phyloP scores from a whole-genome alignment of 2,797 vertebrate genomes.

The Phylloscopus collybita region DNA sequence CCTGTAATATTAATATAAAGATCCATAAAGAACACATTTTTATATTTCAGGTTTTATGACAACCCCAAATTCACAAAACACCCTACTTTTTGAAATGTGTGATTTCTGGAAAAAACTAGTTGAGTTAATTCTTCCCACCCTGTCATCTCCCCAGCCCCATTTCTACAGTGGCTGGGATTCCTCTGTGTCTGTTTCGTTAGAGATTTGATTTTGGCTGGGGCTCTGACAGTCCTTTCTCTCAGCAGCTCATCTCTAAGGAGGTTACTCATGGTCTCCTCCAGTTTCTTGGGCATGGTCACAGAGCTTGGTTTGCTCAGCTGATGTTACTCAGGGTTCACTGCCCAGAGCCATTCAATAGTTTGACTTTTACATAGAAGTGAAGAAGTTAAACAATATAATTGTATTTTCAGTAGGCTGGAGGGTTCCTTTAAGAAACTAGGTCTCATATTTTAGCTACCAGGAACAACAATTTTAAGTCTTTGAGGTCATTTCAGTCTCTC shows the following conservation, averaged over 20 bases:
- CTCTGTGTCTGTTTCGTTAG: not conserved
- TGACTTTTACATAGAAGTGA: not conserved
- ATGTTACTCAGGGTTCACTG: not conserved
- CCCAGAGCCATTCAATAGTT: not conserved
- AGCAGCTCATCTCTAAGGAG: not conserved
- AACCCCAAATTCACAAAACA: not conserved
- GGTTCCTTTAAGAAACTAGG: not conserved
- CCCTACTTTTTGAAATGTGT: not conserved
- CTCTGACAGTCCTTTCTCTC: not conserved
- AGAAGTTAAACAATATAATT: not conserved
- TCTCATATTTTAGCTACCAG: not conserved
- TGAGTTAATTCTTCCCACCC: not conserved
- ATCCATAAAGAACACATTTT: not conserved
- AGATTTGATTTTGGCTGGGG: not conserved
- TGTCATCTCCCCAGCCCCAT: fast-evolving
- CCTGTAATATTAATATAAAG: not conserved
- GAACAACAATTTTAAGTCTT: not conserved
- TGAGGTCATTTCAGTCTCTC: not conserved
- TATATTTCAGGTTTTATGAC: not conserved
- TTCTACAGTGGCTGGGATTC: not conserved
- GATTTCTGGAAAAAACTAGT: not conserved
- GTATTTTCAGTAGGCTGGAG: not conserved
- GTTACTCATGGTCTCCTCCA: not conserved
- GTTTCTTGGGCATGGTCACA: not conserved
- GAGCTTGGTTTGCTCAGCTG: not conserved